phyloP scores from a whole-genome alignment of 2,888 invertebrate species.

The Euproctis similis region DNA sequence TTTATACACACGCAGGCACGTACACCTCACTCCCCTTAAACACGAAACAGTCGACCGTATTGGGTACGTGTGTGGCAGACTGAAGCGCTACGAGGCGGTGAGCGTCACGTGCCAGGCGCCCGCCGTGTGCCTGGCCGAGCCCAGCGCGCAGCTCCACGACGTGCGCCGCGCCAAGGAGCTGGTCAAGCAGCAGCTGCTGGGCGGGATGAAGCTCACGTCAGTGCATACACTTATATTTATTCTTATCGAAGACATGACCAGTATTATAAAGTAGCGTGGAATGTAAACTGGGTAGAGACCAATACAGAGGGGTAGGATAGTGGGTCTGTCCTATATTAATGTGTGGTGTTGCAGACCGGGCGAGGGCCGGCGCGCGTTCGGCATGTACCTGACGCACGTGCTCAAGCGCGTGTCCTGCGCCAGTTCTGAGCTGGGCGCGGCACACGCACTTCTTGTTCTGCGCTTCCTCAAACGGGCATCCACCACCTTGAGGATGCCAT shows the following conservation, averaged over 20 bases:
- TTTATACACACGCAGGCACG: no score
- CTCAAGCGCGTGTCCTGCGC: constrained; percentile 79
- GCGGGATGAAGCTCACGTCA: constrained; percentile 81
- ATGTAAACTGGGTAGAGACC: no score
- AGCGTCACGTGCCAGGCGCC: constrained; percentile 65
- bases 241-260: no score
- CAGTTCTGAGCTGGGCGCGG: constrained; percentile 67
- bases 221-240: constrained; percentile 22
- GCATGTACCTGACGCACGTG: constrained; percentile 84
- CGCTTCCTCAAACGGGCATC: constrained; percentile 86
- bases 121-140: constrained; percentile 42
- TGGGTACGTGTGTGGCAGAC: constrained; percentile 45
- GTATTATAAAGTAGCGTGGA: no score
- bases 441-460: constrained; percentile 80
- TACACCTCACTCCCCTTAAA: no score
- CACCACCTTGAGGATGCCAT: constrained; percentile 81
- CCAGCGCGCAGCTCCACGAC: constrained; percentile 45
- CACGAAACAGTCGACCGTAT: no score
- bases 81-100: constrained; percentile 77
- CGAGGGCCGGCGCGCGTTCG: constrained; percentile 86
- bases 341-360: constrained; percentile 62
- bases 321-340: neutral
- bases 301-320: no score
- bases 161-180: constrained; percentile 74
- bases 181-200: constrained; percentile 76